These are phyloP conservation scores for Taurulus bubalis DNA, from an alignment of 2,113 vertebrate species.

Conservation along the genomic window DNA sequence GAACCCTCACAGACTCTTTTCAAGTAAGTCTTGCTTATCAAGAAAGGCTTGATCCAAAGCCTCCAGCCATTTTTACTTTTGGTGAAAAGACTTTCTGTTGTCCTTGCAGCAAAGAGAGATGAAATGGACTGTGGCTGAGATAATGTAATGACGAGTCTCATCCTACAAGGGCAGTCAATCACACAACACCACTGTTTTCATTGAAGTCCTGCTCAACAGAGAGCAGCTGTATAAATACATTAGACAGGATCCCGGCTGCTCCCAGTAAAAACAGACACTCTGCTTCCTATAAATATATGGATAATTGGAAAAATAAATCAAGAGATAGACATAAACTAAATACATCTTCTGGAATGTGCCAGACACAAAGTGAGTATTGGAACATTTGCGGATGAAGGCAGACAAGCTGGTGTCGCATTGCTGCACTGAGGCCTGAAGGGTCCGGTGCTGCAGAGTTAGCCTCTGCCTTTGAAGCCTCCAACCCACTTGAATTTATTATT, in stretches of 20 bases:
- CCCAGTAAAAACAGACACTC: slow-evolving; percentile 72
- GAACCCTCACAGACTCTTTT: slow-evolving; percentile 21
- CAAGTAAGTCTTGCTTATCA: slow-evolving; percentile 35
- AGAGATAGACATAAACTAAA: slow-evolving; percentile 58
- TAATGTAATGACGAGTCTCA: slow-evolving; percentile 63
- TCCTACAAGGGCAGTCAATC: slow-evolving; percentile 78
- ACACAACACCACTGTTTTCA: slow-evolving; percentile 68
- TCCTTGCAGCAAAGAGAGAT: slow-evolving; percentile 56
- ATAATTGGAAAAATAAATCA: slow-evolving; percentile 81
- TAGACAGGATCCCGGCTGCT: slow-evolving; percentile 59
- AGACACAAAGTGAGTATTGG: slow-evolving; percentile 49
- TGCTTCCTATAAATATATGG: slow-evolving; percentile 71
- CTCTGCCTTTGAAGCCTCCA: slow-evolving; percentile 21
- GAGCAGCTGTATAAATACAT: slow-evolving; percentile 84
- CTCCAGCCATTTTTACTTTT: slow-evolving; percentile 25
- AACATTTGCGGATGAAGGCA: slow-evolving; percentile 40
- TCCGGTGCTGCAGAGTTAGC: slow-evolving; percentile 12
- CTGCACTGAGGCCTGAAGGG: slow-evolving; percentile 32
- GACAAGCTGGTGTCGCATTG: slow-evolving; percentile 34
- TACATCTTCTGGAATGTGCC: slow-evolving; percentile 69
- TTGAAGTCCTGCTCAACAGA: slow-evolving; percentile 65
- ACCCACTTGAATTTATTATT: neutral
- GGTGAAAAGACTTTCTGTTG: slow-evolving; percentile 39
- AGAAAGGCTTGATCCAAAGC: slow-evolving; percentile 44
- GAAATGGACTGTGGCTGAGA: slow-evolving; percentile 53